Evolutionary conservation across 2,797 vertebrate genomes (phyloP).

Genomic region (Sebastes hubbsi): DNA sequence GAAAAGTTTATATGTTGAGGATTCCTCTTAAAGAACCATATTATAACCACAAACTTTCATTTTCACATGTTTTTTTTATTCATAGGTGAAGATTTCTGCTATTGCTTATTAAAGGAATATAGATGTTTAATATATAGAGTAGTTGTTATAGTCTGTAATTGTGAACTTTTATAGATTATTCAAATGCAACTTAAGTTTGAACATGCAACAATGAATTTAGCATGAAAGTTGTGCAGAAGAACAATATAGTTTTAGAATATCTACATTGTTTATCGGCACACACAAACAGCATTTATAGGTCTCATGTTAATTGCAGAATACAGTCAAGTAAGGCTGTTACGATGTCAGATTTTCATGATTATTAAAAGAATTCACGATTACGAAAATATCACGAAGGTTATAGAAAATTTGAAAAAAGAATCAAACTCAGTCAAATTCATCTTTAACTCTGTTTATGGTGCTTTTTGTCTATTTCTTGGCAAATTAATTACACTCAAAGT

Average conservation of each 20-base stretch:
- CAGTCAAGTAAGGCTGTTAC: fast-evolving
- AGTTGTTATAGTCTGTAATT: not conserved
- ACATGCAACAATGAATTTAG: not conserved
- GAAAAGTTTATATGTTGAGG: not conserved
- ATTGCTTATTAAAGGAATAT: not conserved
- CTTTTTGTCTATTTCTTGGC: no score
- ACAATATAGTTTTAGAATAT: not conserved
- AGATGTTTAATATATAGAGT: not conserved
- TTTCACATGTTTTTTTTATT: fast-evolving
- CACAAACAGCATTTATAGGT: not conserved
- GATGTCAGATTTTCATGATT: no score
- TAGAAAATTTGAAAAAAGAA: fast-evolving
- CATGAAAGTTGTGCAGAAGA: not conserved
- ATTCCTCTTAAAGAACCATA: no score
- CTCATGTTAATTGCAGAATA: not conserved
- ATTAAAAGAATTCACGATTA: no score
- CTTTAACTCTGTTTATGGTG: no score
- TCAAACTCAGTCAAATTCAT: fast-evolving
- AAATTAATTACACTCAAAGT: no score
- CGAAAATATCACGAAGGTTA: fast-evolving
- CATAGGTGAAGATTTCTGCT: not conserved
- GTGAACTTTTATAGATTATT: not conserved
- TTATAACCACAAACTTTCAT: not conserved
- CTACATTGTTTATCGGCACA: not conserved
- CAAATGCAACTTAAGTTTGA: not conserved